Base-by-base conservation (phyloP, 2,797 vertebrate genomes). In the Euthynnus affinis region DNA sequence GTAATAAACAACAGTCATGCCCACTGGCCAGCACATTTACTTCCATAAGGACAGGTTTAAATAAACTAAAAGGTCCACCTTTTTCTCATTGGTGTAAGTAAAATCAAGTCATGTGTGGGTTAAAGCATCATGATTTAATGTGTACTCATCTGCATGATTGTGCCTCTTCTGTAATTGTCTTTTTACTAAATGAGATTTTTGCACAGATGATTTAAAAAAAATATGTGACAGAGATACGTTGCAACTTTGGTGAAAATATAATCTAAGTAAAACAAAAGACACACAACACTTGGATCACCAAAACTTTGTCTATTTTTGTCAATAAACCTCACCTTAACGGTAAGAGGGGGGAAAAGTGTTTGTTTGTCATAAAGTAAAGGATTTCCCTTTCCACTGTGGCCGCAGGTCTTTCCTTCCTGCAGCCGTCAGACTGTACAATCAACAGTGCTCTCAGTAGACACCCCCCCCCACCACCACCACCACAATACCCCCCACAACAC, bases 161-260 rank as follows among this genome's bases (percentile, higher is more conserved):
- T 62, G 22, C 40, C 51, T 57, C 52, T 56, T 23, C 9, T 22
- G 13, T 32, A 6, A 32, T 32, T 32, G 5, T 51, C 6, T 4
- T 60, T 23, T 23, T 42, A 32, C n/a, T 42, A 6, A 32, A 27
- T 53, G 15, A 37, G 7, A 3, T 3, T 17, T 29, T 59, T 17
- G 15, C 23, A 22, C 32, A 40, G 9, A 18, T 25, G 6, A 20
- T 22, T n/a, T n/a, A 6, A 32, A 1, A 29, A 3, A 10, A 59
- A 23, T 34, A 34, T 5, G 7, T 27, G 7, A 42, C 10, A 46
- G 15, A 61, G 46, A 57, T 25, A 15, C 9, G 4, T 27, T 3
- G 15, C 67, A 78, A 5, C 25, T 71, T 58, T 42, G 5, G 18
- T 27, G 22, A 42, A 53, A 42, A 71, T 52, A 13, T 37, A 49